phyloP scores from a whole-genome alignment of 2,888 invertebrate species.

The Saturnia japonica region DNA sequence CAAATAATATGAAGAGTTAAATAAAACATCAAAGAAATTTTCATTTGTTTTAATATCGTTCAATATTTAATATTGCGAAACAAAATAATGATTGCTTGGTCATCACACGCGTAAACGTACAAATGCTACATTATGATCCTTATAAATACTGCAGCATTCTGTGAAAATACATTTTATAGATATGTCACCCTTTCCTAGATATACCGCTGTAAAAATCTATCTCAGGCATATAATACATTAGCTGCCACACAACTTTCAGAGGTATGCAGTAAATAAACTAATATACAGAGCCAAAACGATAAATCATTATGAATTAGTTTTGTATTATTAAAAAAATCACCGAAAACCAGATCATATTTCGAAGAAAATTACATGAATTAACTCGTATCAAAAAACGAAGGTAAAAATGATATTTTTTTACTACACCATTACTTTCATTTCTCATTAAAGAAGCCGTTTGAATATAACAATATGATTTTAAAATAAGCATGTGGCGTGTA shows the following conservation, averaged over 20 bases:
- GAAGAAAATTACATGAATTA: neutral
- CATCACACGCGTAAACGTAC: slow-evolving; percentile 68
- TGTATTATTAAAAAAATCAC: neutral
- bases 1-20: slow-evolving; percentile 49
- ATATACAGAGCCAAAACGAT: neutral
- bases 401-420: neutral
- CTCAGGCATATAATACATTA: slow-evolving; percentile 7
- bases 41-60: slow-evolving; percentile 68
- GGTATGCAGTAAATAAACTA: slow-evolving; percentile 14
- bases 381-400: neutral
- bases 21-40: slow-evolving; percentile 41
- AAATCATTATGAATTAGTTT: neutral
- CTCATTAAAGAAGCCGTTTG: neutral
- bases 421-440: neutral
- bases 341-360: neutral
- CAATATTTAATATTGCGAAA: slow-evolving; percentile 61
- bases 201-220: neutral
- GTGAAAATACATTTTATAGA: slow-evolving; percentile 36
- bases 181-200: slow-evolving; percentile 12
- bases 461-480: neutral
- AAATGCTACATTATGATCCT: slow-evolving; percentile 59
- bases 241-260: slow-evolving; percentile 15
- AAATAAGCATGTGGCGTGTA: neutral
- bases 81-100: slow-evolving; percentile 70
- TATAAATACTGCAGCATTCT: slow-evolving; percentile 52